These are phyloP conservation scores for Sebastes iracundus DNA, from an alignment of 2,797 vertebrate species.

Conservation along the genomic window DNA sequence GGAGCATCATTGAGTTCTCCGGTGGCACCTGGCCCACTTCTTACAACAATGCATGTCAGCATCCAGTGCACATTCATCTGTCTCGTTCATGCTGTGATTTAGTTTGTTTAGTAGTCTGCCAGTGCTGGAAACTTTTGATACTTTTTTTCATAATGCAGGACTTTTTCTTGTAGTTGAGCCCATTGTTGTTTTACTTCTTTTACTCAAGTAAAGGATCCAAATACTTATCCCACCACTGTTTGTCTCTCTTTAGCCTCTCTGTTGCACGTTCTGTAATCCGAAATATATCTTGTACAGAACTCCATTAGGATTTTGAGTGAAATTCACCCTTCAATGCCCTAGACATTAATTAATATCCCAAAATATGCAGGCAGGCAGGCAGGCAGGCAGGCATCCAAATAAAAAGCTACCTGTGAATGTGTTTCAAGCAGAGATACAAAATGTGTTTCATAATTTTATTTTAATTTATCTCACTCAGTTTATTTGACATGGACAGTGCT, in stretches of 20 bases:
- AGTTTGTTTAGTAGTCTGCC: background rate
- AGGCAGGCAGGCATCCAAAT: background rate
- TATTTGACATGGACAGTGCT: background rate
- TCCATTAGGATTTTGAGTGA: background rate
- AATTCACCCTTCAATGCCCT: background rate
- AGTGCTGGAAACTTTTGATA: background rate
- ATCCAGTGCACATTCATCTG: background rate
- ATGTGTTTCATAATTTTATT: too few relatives aligned
- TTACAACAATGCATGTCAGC: background rate
- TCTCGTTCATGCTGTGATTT: constrained; percentile 2
- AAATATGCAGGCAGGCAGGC: background rate
- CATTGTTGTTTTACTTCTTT: background rate
- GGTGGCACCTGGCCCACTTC: constrained; percentile 41
- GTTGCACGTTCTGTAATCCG: background rate
- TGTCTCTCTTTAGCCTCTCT: background rate
- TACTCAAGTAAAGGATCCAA: too few relatives aligned
- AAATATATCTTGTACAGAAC: background rate
- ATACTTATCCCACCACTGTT: background rate
- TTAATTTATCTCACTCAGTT: too few relatives aligned
- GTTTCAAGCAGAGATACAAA: too few relatives aligned
- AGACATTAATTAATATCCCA: background rate
- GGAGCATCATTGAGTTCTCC: constrained; percentile 15
- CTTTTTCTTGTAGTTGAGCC: background rate
- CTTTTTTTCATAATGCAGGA: background rate
- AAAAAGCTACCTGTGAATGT: background rate